A percentile compares a stretch with the other conserved stretches of the same genome.
phyloP scores from a whole-genome alignment of 2,797 vertebrate species.

The Pseudotriccus pelzelni region DNA sequence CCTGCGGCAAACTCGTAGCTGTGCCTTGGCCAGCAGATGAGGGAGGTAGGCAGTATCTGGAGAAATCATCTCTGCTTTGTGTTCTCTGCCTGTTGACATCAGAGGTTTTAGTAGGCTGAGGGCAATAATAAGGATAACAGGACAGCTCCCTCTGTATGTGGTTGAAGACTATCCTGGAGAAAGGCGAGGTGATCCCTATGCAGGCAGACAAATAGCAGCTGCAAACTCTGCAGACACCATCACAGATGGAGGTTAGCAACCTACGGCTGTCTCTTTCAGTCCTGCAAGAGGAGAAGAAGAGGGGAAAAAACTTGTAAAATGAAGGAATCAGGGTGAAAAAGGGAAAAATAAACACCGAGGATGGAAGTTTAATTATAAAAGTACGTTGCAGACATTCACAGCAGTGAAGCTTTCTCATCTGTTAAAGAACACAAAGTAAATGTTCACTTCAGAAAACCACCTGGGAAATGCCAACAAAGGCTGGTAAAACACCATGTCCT shows the following conservation, averaged over 20 bases:
- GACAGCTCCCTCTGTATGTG: background rate
- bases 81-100: background rate
- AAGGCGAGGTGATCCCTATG: fast-evolving
- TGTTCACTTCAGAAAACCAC: constrained; percentile 33
- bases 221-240: background rate
- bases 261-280: background rate
- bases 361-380: background rate
- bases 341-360: background rate
- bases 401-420: background rate
- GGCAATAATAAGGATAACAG: background rate
- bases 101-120: background rate
- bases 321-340: background rate
- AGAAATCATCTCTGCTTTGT: background rate
- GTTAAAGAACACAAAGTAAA: constrained; percentile 24
- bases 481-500: constrained; percentile 8
- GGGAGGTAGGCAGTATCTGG: background rate
- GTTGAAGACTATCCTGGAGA: background rate
- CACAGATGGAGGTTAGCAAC: background rate
- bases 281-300: background rate
- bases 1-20: background rate
- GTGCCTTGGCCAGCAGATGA: background rate
- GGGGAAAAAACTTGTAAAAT: background rate
- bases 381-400: background rate
- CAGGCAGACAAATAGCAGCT: constrained; percentile 6
- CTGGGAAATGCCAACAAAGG: constrained; percentile 47